Evolutionary conservation across 2,888 invertebrate species (phyloP).

Genomic region (Melieria crassipennis): DNA sequence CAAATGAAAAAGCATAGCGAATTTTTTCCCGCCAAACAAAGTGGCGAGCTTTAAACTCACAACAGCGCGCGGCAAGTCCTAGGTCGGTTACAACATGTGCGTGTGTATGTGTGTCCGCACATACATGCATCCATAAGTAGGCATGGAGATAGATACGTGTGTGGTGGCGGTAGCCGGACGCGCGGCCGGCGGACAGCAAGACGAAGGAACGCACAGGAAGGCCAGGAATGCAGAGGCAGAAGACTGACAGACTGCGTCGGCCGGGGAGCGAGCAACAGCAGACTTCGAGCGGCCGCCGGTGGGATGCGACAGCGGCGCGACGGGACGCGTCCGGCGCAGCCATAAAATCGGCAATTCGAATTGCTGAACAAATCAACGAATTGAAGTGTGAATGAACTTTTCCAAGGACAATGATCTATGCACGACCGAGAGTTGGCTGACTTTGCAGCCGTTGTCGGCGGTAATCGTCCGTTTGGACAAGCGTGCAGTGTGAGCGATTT

Average conservation of each 20-base stretch:
- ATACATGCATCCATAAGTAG: not conserved
- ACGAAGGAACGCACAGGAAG: not conserved
- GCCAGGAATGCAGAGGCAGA: no score
- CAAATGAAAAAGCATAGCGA: not conserved
- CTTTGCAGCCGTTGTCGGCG: no score
- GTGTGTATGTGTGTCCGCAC: constrained; percentile 2
- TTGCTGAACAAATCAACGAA: constrained; percentile 49
- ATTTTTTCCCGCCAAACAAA: constrained; percentile 30
- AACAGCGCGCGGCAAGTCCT: constrained; percentile 61
- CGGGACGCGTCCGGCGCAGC: not conserved
- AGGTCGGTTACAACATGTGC: constrained; percentile 58
- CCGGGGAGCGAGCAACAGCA: not conserved
- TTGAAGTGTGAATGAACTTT: constrained; percentile 58
- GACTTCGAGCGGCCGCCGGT: no score
- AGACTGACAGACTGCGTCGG: not conserved
- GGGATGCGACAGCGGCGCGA: no score
- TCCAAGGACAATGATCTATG: constrained; percentile 61
- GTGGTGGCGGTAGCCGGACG: no score
- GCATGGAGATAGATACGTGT: not conserved
- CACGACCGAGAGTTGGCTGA: constrained; percentile 12
- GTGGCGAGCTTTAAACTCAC: constrained; percentile 48
- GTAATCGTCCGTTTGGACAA: no score
- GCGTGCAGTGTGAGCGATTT: no score
- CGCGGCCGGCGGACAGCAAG: no score
- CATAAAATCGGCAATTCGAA: constrained; percentile 51